These are phyloP conservation scores for Micromesistius poutassou DNA, from an alignment of 2,797 vertebrate genomes.

Conservation along the genomic window DNA sequence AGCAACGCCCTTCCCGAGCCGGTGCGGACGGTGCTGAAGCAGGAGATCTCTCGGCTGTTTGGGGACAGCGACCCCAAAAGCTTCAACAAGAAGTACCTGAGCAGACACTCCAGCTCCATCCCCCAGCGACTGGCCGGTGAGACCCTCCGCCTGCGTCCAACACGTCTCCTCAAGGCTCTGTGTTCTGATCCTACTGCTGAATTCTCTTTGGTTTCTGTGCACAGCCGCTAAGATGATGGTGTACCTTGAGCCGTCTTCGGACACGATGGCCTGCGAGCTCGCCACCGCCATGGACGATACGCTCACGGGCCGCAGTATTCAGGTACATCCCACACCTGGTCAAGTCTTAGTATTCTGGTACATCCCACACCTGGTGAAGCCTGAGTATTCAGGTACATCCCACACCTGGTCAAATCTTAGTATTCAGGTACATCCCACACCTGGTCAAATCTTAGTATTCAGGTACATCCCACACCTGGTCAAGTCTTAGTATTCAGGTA, in stretches of 20 bases:
- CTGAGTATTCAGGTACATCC: neutral
- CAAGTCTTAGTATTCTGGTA: too few relatives aligned
- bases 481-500: too few relatives aligned
- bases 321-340: slow-evolving; percentile 68
- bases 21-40: slow-evolving; percentile 88
- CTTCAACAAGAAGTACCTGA: slow-evolving; percentile 90
- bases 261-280: slow-evolving; percentile 87
- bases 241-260: slow-evolving; percentile 86
- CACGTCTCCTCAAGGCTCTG: neutral
- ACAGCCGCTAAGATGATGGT: slow-evolving; percentile 95
- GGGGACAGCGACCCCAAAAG: slow-evolving; percentile 89
- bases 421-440: too few relatives aligned
- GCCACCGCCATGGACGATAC: slow-evolving; percentile 87
- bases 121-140: slow-evolving; percentile 91
- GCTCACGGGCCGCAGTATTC: slow-evolving; percentile 82
- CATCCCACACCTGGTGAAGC: too few relatives aligned
- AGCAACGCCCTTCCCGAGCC: slow-evolving; percentile 83
- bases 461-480: too few relatives aligned
- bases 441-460: too few relatives aligned
- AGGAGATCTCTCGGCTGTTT: slow-evolving; percentile 90
- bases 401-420: too few relatives aligned
- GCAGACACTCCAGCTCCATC: slow-evolving; percentile 87
- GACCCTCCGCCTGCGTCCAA: neutral
- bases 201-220: neutral
- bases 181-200: neutral